Base-by-base conservation (phyloP, 2,888 invertebrate genomes). In the Colletes collaris region DNA sequence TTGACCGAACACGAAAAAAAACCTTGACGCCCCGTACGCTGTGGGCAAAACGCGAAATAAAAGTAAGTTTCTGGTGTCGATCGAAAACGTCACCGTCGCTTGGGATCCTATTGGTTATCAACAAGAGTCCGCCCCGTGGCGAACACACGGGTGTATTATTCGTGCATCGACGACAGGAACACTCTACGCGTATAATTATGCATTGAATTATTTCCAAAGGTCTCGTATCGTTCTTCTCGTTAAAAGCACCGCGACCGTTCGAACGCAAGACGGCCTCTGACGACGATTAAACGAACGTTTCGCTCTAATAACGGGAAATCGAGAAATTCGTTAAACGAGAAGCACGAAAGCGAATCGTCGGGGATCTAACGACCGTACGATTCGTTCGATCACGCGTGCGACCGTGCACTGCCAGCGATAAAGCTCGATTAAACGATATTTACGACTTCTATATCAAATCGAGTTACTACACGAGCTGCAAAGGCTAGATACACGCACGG, bases 291-390 rank as follows among this genome's bases (percentile, higher is more conserved):
- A 76, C 76, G 76, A 66, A 69, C 71, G 80, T 79, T 50, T 72
- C 80, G 76, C 80, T 81, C 81, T 63, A 72, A 76, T 80, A 81
- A 76, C 80, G 68, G 76, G 69, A 69, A 76, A 73, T 73, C 68
- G 72, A 65, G 72, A 77, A 79, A 81, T 76, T 76, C 72, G 76
- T 72, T 62, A 44, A 76, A 71, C 55, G 69, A 62, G 65, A 80
- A 53, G 58, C 71, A 65, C 65, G 75, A 80, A 75, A 76, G 81
- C 70, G 67, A 81, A 70, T 75, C 79, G 68, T 46, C 56, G 70
- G 50, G 50, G 55, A 79, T 81, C 65, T 66, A 79, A 59, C 70
- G 52, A 52, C 67, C 52, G 62, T 67, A n/a, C 59, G 40, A 55
- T 64, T 59, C 77, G 63, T 71, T 67, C 58, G 79, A 79, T 79